Evolutionary conservation across 2,888 invertebrate genomes (phyloP), one percentile per base, ranked within the genome.

Genomic region (Lumbricus terrestris): DNA sequence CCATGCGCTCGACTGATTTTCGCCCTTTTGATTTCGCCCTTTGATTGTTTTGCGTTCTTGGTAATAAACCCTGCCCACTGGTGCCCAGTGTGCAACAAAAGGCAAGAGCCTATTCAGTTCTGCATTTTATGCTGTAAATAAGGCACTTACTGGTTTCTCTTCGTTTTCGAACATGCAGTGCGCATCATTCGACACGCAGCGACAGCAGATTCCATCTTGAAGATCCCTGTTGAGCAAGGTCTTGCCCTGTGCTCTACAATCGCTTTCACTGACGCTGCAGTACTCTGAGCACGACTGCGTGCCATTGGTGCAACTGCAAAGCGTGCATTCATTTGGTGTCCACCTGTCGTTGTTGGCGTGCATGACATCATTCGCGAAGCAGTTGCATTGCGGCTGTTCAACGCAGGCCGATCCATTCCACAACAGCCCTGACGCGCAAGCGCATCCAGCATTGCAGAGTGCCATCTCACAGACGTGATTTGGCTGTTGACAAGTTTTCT

Each of bases 401-500:
- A 89, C 90, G 89, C 90, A 90, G 40, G 42, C 69, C 34, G 40
- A n/a, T 23, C 90, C 90, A 40, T 90, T 82, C 89, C 89, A 90
- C 34, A 90, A 40, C 34, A 69, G 3, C n/a, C 42, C 82, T 20
- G 37, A 8, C 20, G 82, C 69, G 82, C 90, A 90, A 0, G 89
- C 89, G 88, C 90, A 90, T 34, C 85, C 89, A 18, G 90, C 90
- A 40, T 5, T 38, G 89, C 90, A 90, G 38, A 40, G 35, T 20
- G 83, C 35, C 89, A 82, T 90, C 35, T 90, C 90, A 38, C 90
- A 90, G 35, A 35, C 37, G 90, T 89, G 90, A n/a, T 89, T 89
- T 37, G 90, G 89, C 20, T 90, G n/a, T 23, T 90, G 88, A 47
- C 90, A 90, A 35, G 90, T 85, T 18, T 38, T 38, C 69, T 90